A percentile compares a stretch with the other conserved stretches of the same genome.
phyloP scores from a whole-genome alignment of 2,113 vertebrate species.

The Oreochromis niloticus region DNA sequence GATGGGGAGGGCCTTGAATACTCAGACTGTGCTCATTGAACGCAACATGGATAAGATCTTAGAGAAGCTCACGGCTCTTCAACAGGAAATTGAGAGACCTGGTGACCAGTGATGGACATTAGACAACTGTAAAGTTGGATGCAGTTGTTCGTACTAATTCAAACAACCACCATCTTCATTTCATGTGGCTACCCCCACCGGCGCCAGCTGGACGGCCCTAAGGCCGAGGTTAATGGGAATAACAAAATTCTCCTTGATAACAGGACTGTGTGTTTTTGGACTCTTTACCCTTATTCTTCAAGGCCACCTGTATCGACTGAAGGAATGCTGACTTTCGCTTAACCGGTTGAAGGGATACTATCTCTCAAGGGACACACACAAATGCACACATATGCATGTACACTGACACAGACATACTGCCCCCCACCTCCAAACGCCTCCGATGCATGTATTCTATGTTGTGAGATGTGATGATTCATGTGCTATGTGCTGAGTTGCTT shows the following conservation, averaged over 20 bases:
- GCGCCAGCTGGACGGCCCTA: not conserved
- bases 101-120: not conserved
- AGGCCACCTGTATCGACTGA: not conserved
- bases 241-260: not conserved
- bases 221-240: not conserved
- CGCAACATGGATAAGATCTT: not conserved
- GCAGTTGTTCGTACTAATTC: not conserved
- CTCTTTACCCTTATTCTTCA: not conserved
- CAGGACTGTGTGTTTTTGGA: not conserved
- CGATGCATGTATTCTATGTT: not conserved
- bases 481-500: not conserved
- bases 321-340: not conserved
- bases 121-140: not conserved
- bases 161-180: not conserved
- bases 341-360: not conserved
- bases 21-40: not conserved
- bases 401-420: not conserved
- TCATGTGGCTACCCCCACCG: not conserved
- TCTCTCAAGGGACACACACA: not conserved
- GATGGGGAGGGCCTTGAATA: too few relatives aligned
- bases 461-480: not conserved
- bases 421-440: not conserved
- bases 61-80: not conserved
- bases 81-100: not conserved
- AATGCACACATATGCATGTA: not conserved